Evolutionary conservation across 2,888 invertebrate species (phyloP).

Genomic region (Mesoligia furuncula): DNA sequence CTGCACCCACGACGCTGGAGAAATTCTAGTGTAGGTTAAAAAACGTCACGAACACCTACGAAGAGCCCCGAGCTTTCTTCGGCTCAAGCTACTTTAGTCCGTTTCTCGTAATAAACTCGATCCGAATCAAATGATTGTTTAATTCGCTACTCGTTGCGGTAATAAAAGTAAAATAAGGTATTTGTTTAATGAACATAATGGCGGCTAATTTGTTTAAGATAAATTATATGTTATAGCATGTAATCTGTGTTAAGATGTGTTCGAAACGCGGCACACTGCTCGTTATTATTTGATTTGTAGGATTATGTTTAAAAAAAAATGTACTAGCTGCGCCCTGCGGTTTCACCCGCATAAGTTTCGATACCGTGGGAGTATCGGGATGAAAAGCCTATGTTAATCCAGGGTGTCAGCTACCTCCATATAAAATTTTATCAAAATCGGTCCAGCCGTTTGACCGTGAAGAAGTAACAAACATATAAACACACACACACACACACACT

Average conservation of each 20-base stretch:
- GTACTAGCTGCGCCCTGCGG: too few relatives aligned
- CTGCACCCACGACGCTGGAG: constrained; percentile 19
- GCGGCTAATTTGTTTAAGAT: constrained; percentile 48
- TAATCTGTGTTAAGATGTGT: constrained; percentile 47
- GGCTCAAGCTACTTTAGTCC: constrained; percentile 3
- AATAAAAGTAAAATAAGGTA: constrained; percentile 57
- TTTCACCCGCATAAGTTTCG: too few relatives aligned
- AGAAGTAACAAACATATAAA: too few relatives aligned
- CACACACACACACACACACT: too few relatives aligned
- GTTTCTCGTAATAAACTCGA: constrained; percentile 36
- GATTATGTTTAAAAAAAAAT: constrained; percentile 6
- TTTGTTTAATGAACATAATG: constrained; percentile 58
- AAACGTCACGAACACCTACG: constrained; percentile 19
- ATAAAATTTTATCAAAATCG: too few relatives aligned
- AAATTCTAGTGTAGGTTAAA: constrained; percentile 21
- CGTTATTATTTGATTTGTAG: constrained; percentile 24
- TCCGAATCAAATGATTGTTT: constrained; percentile 46
- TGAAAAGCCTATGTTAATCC: too few relatives aligned
- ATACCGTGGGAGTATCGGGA: too few relatives aligned
- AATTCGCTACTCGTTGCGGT: constrained; percentile 52
- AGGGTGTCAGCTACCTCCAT: too few relatives aligned
- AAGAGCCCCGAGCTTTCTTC: constrained; percentile 28
- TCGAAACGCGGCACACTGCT: constrained; percentile 41
- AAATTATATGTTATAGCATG: constrained; percentile 50
- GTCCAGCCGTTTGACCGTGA: too few relatives aligned